Conservation (phyloP, 2,113 vertebrate species). For the Tragelaphus imberbis region DNA sequence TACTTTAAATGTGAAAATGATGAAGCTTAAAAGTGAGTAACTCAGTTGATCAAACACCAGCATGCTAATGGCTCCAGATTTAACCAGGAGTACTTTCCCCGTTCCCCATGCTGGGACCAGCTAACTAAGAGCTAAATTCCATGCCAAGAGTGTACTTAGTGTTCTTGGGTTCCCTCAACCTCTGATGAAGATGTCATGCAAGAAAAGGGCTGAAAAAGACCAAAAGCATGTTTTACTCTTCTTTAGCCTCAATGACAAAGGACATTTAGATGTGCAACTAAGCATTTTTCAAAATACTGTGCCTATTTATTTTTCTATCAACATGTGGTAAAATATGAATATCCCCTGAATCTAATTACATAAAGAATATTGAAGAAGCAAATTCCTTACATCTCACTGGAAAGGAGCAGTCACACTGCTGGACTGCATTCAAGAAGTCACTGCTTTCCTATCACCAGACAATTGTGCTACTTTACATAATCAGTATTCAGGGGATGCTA, state of each 20-base stretch:
- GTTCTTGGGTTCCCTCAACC: neutral
- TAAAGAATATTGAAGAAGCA: conserved; percentile 1
- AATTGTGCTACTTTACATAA: conserved; percentile 39
- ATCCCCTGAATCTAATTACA: conserved; percentile 22
- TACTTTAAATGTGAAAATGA: conserved; percentile 63
- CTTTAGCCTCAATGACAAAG: neutral
- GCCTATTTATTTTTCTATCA: conserved; percentile 45
- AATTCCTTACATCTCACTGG: conserved; percentile 19
- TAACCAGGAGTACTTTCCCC: neutral
- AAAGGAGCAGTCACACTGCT: neutral
- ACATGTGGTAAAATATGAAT: conserved; percentile 17
- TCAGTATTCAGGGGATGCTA: conserved; percentile 50
- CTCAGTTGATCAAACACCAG: conserved; percentile 27
- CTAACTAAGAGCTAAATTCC: neutral
- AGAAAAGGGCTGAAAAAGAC: neutral
- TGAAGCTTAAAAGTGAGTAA: conserved; percentile 56
- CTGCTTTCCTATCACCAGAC: conserved; percentile 18
- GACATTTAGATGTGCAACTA: neutral
- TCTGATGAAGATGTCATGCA: neutral
- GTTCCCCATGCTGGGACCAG: neutral
- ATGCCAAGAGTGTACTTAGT: neutral
- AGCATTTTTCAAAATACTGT: neutral
- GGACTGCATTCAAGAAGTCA: conserved; percentile 27
- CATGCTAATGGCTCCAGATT: conserved; percentile 10
- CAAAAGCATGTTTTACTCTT: neutral